Evolutionary conservation across 2,113 vertebrate genomes (phyloP).

Genomic region (Pampusana beccarii): DNA sequence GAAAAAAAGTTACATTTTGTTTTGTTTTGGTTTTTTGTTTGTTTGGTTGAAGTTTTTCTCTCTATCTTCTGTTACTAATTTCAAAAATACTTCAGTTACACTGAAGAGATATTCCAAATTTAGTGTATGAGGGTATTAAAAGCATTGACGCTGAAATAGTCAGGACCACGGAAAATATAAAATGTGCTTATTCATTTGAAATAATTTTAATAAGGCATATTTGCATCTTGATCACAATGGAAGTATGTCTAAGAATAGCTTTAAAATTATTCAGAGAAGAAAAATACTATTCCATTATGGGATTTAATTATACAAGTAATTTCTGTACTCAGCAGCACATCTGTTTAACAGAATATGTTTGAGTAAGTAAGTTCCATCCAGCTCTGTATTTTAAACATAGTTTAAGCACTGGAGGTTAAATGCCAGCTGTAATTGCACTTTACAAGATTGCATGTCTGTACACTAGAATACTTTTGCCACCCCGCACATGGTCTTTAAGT

Average conservation of each 20-base stretch:
- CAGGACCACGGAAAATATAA: background rate
- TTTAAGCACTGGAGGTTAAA: slow-evolving; percentile 18
- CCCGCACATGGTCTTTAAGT: background rate
- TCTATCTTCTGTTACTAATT: background rate
- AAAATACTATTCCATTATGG: background rate
- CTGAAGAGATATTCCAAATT: background rate
- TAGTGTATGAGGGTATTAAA: background rate
- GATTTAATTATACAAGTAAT: slow-evolving; percentile 18
- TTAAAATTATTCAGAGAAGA: background rate
- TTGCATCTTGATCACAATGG: background rate
- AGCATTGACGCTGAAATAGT: background rate
- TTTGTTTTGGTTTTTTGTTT: too few relatives aligned
- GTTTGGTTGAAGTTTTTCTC: background rate
- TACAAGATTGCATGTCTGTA: background rate
- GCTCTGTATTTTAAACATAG: background rate
- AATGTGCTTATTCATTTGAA: background rate
- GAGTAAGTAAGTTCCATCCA: background rate
- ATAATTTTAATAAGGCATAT: background rate
- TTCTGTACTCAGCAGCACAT: background rate
- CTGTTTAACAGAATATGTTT: slow-evolving; percentile 11
- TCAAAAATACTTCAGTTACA: background rate
- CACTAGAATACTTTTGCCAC: background rate
- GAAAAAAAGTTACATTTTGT: background rate
- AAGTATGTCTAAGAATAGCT: background rate
- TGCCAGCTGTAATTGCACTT: slow-evolving; percentile 8